Percentiles rank a stretch among this genome's conserved stretches.
Conservation (phyloP, 2,888 invertebrate species). For the Pachliopta kotzebuea region DNA sequence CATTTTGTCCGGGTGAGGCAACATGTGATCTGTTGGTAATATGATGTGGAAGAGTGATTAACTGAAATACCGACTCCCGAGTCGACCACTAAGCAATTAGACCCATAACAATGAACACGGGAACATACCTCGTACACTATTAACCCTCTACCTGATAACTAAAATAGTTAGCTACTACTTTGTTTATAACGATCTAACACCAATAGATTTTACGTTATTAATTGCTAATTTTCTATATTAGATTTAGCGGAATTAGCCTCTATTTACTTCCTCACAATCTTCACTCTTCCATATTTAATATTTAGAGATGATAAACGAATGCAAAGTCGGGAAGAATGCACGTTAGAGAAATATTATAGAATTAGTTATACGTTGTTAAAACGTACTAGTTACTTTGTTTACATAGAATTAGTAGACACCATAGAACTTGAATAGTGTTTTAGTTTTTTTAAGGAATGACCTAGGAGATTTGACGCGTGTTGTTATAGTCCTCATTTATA, state of each 20-base stretch:
- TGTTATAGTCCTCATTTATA: constrained; percentile 44
- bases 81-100: constrained; percentile 48
- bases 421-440: constrained; percentile 43
- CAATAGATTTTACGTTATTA: constrained; percentile 20
- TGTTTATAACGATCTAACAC: constrained; percentile 11
- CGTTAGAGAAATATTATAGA: constrained; percentile 61
- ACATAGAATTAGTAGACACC: constrained; percentile 51
- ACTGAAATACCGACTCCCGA: constrained; percentile 17
- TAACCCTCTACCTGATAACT: constrained; percentile 15
- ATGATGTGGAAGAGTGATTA: constrained; percentile 77
- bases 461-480: constrained; percentile 65
- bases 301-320: constrained; percentile 41
- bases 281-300: constrained; percentile 79
- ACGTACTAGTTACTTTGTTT: constrained; percentile 65
- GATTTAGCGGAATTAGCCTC: constrained; percentile 58
- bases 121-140: constrained; percentile 25
- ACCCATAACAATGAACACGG: constrained; percentile 20
- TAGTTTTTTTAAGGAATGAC: constrained; percentile 62
- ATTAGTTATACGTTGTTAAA: constrained; percentile 56
- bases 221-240: constrained; percentile 37
- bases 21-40: constrained; percentile 48
- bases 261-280: constrained; percentile 58
- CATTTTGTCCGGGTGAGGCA: constrained; percentile 62
- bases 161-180: constrained; percentile 12
- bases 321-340: constrained; percentile 59